phyloP scores from a whole-genome alignment of 2,113 vertebrate species.

The western clawed frog (Xenopus tropicalis) region UCB_Xtro_10.0 CM004445.2:33536001-33536500 shows the following conservation, averaged over 20 bases:
- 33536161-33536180: not conserved
- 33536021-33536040: not conserved
- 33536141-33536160: not conserved
- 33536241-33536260: not conserved
- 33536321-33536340: not conserved
- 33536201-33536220: not conserved
- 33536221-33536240: not conserved
- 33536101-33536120: not conserved
- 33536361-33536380: not conserved
- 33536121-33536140: not conserved
- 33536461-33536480: no score
- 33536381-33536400: no score
- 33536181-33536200: not conserved
- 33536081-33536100: no score
- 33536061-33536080: not conserved
- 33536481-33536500: no score
- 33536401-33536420: no score
- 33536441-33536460: not conserved
- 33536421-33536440: no score
- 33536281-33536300: not conserved
- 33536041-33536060: no score
- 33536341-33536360: no score
- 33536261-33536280: not conserved
- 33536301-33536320: not conserved
- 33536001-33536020: no score